These are phyloP conservation scores for Vanessa atalanta DNA, from an alignment of 1,140 invertebrate species.

Conservation along the genomic window DNA sequence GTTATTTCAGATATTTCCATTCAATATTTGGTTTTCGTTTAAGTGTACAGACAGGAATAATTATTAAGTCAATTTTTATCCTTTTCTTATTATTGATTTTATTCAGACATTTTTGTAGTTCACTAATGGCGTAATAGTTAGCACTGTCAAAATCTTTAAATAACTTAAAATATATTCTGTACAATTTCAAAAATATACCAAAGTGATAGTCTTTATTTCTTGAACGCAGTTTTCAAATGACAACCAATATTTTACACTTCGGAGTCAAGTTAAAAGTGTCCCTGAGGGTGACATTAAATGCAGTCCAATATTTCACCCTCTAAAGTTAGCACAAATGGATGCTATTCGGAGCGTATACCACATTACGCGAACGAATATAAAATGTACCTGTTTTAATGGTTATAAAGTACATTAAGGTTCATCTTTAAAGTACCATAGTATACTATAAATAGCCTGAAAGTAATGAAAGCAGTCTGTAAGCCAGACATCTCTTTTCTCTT, in stretches of 20 bases:
- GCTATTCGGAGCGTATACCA: background rate
- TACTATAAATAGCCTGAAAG: background rate
- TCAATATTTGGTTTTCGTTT: too few species aligned
- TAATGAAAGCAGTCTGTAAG: conserved; percentile 6
- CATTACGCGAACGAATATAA: background rate
- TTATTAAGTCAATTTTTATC: too few species aligned
- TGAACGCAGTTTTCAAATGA: background rate
- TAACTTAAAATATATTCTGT: background rate
- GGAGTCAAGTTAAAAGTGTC: conserved; percentile 1
- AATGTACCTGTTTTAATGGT: background rate
- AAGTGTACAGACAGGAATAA: too few species aligned
- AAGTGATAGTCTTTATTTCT: background rate
- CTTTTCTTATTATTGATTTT: too few species aligned
- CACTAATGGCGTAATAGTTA: too few species aligned
- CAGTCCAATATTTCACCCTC: conserved; percentile 11
- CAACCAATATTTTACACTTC: conserved; percentile 8
- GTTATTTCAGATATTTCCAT: too few species aligned
- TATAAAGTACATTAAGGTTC: background rate
- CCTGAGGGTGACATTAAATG: conserved; percentile 6
- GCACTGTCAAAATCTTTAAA: too few species aligned
- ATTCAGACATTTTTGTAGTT: too few species aligned
- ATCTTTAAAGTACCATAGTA: background rate
- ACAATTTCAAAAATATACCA: background rate
- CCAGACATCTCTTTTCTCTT: conserved; percentile 10
- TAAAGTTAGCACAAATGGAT: conserved; percentile 4